phyloP scores from a whole-genome alignment of 2,888 invertebrate genomes.

The Athetis lepigone region DNA sequence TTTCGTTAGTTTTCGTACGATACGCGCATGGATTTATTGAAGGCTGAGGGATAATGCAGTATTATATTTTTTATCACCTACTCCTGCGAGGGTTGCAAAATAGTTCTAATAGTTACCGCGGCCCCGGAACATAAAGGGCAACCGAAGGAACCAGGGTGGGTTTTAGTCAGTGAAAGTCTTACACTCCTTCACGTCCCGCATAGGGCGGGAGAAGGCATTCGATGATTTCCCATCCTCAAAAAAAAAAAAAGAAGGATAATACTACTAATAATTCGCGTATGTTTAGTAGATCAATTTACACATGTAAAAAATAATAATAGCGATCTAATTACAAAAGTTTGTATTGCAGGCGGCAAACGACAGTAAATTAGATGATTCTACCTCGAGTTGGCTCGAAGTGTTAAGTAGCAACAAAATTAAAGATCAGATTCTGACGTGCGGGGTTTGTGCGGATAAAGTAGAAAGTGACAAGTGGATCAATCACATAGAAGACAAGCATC shows the following conservation, averaged over 20 bases:
- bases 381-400: slow-evolving; percentile 9
- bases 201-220: too few relatives aligned
- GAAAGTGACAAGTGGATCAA: slow-evolving; percentile 44
- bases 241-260: too few relatives aligned
- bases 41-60: neutral
- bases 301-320: neutral
- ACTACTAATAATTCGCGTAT: neutral
- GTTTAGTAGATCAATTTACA: neutral
- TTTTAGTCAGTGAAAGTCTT: too few relatives aligned
- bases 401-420: slow-evolving; percentile 27
- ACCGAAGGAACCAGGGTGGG: too few relatives aligned
- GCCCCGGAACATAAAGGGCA: too few relatives aligned
- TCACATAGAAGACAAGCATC: slow-evolving; percentile 46
- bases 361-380: slow-evolving; percentile 10
- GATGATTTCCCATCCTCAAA: too few relatives aligned
- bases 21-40: neutral
- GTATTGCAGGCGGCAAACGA: slow-evolving; percentile 27
- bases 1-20: neutral
- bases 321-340: slow-evolving; percentile 1
- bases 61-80: neutral
- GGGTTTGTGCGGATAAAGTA: slow-evolving; percentile 48
- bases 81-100: too few relatives aligned
- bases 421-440: slow-evolving; percentile 45
- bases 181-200: too few relatives aligned
- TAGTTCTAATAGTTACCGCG: too few relatives aligned